Evolutionary conservation across 2,888 invertebrate species (phyloP).

Genomic region (Podotricha telesiphe): DNA sequence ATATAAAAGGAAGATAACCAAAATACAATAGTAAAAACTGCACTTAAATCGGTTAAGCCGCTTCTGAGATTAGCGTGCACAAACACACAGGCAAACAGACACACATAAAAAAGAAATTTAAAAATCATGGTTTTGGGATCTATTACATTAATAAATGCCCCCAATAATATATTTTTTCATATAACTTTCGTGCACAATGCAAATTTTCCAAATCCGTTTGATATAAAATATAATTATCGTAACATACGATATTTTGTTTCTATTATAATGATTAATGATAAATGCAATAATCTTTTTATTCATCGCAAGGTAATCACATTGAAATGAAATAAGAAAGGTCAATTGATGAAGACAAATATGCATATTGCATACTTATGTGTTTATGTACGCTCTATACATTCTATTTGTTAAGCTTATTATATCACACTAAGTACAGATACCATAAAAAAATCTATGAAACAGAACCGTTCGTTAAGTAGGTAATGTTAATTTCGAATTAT

Average conservation of each 20-base stretch:
- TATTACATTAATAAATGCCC: too few relatives aligned
- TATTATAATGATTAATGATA: conserved; percentile 37
- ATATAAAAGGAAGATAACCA: too few relatives aligned
- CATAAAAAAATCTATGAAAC: background rate
- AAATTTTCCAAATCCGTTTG: background rate
- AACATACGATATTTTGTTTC: conserved; percentile 25
- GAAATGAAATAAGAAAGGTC: conserved; percentile 46
- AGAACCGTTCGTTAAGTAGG: background rate
- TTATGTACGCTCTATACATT: background rate
- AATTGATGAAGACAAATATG: conserved; percentile 32
- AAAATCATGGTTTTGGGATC: too few relatives aligned
- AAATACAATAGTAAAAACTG: too few relatives aligned
- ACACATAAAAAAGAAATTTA: too few relatives aligned
- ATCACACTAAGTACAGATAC: background rate
- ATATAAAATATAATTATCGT: conserved; percentile 29
- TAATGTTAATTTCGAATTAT: background rate
- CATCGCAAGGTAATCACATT: conserved; percentile 42
- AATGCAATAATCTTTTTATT: conserved; percentile 43
- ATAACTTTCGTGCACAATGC: too few relatives aligned
- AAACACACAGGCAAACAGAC: too few relatives aligned
- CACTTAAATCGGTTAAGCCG: too few relatives aligned
- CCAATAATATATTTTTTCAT: too few relatives aligned
- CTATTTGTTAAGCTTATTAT: conserved; percentile 12
- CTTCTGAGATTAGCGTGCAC: too few relatives aligned
- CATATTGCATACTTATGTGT: conserved; percentile 38